Base-by-base conservation (phyloP, 2,797 vertebrate species). In the Acipenser transmontanus region DNA sequence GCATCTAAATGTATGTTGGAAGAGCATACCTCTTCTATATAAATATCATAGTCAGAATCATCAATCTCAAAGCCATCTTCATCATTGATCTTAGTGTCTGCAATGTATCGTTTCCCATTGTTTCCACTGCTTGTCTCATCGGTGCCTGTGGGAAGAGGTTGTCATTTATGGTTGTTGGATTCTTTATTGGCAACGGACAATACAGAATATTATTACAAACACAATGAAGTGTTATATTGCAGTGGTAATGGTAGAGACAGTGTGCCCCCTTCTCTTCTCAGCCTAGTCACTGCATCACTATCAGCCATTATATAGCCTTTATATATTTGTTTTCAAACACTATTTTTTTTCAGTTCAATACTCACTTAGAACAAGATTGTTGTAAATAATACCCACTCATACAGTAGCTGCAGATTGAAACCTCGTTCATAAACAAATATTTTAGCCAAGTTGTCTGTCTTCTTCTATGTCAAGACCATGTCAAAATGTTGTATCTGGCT, bases 11-110 rank as follows among this genome's bases (percentile, higher is more conserved):
- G 34, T 34, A 34, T 34, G 80, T 87, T 91, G 66, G 71, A 72
- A 68, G 7, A 8, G 1, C 52, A 78, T 86, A 98, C 96, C 92
- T 97, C 93, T 71, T 97, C 94, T 64, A 95, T 93, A 70, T 94
- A 94, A 66, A 95, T 74, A 70, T 96, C 95, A 8, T 95, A 92
- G 77, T 97, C 93, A 0, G 93, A 93, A 76, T 95, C 93, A 34
- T 98, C 95, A 0, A 90, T 70, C 62, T 87, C 88, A 65, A 91
- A 90, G 47, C 84, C 84, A 11, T 92, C 92, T 0, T 93, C 92
- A 49, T 94, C 93, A 64, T 80, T 80, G 62, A 66, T 74, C 61
- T 80, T 80, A 2, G 80, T 77, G 52, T 90, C 81, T 6, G 91
- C 92, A 75, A 84, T 34, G 56, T 92, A 94, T 12, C 17, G 81